Base-by-base conservation (phyloP, 1,140 invertebrate genomes). In the Drosophila auraria region DNA sequence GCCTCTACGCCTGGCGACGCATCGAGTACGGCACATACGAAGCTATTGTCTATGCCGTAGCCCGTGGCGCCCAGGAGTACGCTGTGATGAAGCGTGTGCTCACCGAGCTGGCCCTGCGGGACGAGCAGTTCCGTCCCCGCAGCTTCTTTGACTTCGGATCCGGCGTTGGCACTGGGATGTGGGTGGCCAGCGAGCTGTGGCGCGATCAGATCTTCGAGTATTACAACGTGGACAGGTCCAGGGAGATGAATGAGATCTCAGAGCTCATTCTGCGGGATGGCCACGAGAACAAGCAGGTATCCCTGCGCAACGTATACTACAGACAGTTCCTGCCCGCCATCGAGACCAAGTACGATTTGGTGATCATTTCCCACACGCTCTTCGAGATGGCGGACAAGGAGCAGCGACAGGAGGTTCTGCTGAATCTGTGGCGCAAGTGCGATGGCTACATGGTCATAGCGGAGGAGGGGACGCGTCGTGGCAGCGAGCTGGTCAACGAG, bases 61-160 rank as follows among this genome's bases (percentile, higher is more conserved):
- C 91, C 2, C 94, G 97, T 91, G 93, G 96, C 25, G 94, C 96
- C 15, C 93, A 95, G 7, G 97, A 99, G 70, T 98, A 97, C 94
- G 95, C 96, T 5, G 95, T 96, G 8, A 87, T 98, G 27, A 83
- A 93, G 60, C 95, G 93, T 83, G 95, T 98, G 60, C 95, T 99
- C 57, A 93, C 94, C 12, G 97, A 98, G 94, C 96, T 98, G 50
- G 93, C 93, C 71, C 81, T 87, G 54, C 93, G 95, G 30, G 94
- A 96, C 91, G 93, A 94, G 50, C 74, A 95, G n/a, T 99, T 97
- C 92, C 93, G 94, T 50, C 98, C 98, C 0, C 93, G 94, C 68
- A 96, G 95, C 62, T 94, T 98, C 61, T 97, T 98, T 91, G 98
- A 99, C 93, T 98, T 98, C 94, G 98, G 98, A 7, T 98, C 97